Evolutionary conservation across 2,113 vertebrate genomes (phyloP), one percentile per base, ranked within the genome.

Genomic region (Chrysemys picta): DNA sequence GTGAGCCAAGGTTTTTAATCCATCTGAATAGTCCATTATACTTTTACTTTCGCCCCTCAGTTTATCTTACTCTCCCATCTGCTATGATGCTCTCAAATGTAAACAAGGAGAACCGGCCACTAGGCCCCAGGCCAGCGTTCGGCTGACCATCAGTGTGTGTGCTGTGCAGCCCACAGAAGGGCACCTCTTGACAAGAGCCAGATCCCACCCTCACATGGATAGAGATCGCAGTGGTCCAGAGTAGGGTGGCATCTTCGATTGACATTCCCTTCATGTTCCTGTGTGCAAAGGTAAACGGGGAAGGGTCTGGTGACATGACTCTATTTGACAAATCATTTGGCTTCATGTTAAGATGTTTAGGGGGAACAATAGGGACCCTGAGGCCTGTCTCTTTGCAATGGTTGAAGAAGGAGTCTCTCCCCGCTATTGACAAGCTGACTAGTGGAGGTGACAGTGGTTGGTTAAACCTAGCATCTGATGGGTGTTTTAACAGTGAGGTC

Each of bases 401-500:
- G 65, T 35, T 1, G 8, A 8, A 69, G 17, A n/a, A 69, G 35
- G 35, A 5, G 6, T 21, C 65, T 38, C 16, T 69, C 65, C 2
- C 8, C 2, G 9, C 16, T 38, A 19, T n/a, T 9, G 31, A 16
- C 62, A 65, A 14, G 13, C 25, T 62, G 59, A 65, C 31, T 19
- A n/a, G 62, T 17, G 29, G 14, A 65, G 16, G 62, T 17, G 65
- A 69, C 7, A 69, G 65, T 17, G 65, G 8, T 5, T n/a, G 17
- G 16, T 19, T 21, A 35, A 69, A n/a, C 17, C 31, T 7, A 69
- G 17, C 35, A 69, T n/a, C 31, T 10, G 31, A 31, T 31, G 31
- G n/a, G 11, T 76, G 8, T 31, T 1, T 0, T 35, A 45, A 24
- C 27, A 11, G 6, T 13, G 1, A 0, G 8, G 13, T 57, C 29